Base-by-base conservation (phyloP, 2,888 invertebrate genomes). In the Nomada lathburiana region DNA sequence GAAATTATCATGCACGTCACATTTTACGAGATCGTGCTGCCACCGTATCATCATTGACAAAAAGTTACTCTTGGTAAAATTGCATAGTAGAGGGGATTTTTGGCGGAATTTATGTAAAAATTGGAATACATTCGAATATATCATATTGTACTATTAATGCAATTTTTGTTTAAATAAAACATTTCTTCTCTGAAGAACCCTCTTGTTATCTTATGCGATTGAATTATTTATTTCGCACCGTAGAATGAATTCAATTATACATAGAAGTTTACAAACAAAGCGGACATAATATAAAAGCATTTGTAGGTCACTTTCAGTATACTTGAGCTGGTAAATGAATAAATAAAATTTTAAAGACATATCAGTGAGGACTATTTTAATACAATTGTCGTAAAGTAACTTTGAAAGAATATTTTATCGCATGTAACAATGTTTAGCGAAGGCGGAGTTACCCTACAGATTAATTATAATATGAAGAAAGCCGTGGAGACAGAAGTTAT, bases 1-100 rank as follows among this genome's bases (percentile, higher is more conserved):
- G 85, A 83, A 63, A 80, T 86, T 73, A 84, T 84, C 80, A 74
- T 85, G 86, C 85, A 90, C 84, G 88, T 89, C 89, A 90, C 89
- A 89, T 89, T 86, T 87, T 83, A 85, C 72, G 78, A 80, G 82
- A 87, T 79, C 82, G 88, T 88, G 89, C 89, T 89, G 89, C 89
- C 88, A 86, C 72, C 79, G 57, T 74, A 68, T 50, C 53, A 65
- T 53, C 47, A 47, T 10, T 20, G 23, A 57, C 47, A 52, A 26
- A 36, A 42, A 60, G 20, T n/a, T 20, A 53, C 20, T n/a, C 55
- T 42, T 36, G n/a, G 23, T 52, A 26, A 50, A 42, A 44, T 23
- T 18, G 29, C n/a, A 44, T 42, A 13, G n/a, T 13, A 20, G 7
- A 23, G 36, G n/a, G 42, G 11, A 50, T 2, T 60, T 67, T 70